Base-by-base conservation (phyloP, 2,888 invertebrate species). In the Noctua pronuba region DNA sequence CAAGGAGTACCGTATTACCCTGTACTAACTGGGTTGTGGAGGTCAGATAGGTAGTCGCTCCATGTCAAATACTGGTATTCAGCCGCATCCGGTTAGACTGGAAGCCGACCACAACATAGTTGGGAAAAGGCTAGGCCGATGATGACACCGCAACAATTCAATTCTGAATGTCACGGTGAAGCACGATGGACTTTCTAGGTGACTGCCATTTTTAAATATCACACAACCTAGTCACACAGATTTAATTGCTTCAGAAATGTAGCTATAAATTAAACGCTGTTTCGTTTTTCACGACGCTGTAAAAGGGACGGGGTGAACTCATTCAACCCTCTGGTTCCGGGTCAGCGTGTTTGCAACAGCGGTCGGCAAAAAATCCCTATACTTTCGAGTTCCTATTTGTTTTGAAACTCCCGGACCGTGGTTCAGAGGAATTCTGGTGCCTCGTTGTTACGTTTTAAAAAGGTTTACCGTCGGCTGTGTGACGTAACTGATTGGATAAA, bases 331-430 rank as follows among this genome's bases (percentile, higher is more conserved):
- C 62, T n/a, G 21, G 21, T n/a, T 55, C 28, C 35, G 75, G 82
- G 78, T 74, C 68, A 73, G 49, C 71, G 67, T 86, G 77, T 86
- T 82, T 75, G 44, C 35, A 71, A 62, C 35, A 68, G 46, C 21
- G 69, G 10, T 49, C 58, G 65, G 58, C 46, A 28, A 69, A 86
- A 78, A 77, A 72, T 74, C 66, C 65, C 31, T 44, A 28, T 58
- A 79, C 58, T 74, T 80, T 41, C 46, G 28, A 16, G n/a, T 35
- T 76, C 38, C 21, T 65, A 68, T 77, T 84, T 86, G 65, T 75
- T 86, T 74, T 55, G 16, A 67, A 86, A 86, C 70, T 86, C 49
- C 70, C 16, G 65, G 72, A 35, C 60, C 21, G 31, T 16, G 65
- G 62, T 55, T 58, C 58, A 3, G 35, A 60, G 66, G 64, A 73